Evolutionary conservation across 2,113 vertebrate genomes (phyloP), one percentile per base, ranked within the genome.

Genomic region (Axis porcinus): DNA sequence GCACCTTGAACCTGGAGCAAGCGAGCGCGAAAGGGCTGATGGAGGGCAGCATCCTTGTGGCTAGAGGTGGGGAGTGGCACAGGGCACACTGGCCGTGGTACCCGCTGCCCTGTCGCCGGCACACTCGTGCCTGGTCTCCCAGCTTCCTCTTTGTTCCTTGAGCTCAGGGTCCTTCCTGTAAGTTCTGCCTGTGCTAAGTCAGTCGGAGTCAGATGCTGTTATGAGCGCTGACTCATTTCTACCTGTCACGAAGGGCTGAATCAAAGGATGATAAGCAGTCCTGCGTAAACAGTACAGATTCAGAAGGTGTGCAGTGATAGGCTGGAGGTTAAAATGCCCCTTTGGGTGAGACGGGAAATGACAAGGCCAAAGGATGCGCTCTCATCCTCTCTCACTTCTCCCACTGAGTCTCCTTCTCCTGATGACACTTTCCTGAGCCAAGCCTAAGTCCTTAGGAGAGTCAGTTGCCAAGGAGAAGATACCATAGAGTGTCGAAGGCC

Each of bases 161-260:
- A 30, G 45, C 83, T 17, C 3, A 2, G 88, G 0, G 7, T 36
- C 64, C 27, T 1, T 86, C 86, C 25, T 2, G 12, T 27, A 15
- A 30, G 5, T 54, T 93, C 54, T 86, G 23, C 64, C 33, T 47
- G n/a, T 54, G 50, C 86, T 67, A 8, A 74, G 25, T 93, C 64
- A 89, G 55, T 60, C 2, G 8, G n/a, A 76, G 79, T 27, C 40
- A 89, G 81, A 54, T n/a, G 60, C 36, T 9, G 25, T 85, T 17
- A 7, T 10, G 36, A 54, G 6, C 0, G 7, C 78, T 97, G 89
- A 97, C 64, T 97, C 92, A 60, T 55, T 40, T 43, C 92, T 89
- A 52, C 83, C 92, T 95, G 74, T 91, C 92, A 89, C 67, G 86
- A 93, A 91, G 54, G 89, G 57, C 47, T 43, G 55, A 79, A 45